Evolutionary conservation across 2,888 invertebrate species (phyloP).

Genomic region (Rapana venosa): DNA sequence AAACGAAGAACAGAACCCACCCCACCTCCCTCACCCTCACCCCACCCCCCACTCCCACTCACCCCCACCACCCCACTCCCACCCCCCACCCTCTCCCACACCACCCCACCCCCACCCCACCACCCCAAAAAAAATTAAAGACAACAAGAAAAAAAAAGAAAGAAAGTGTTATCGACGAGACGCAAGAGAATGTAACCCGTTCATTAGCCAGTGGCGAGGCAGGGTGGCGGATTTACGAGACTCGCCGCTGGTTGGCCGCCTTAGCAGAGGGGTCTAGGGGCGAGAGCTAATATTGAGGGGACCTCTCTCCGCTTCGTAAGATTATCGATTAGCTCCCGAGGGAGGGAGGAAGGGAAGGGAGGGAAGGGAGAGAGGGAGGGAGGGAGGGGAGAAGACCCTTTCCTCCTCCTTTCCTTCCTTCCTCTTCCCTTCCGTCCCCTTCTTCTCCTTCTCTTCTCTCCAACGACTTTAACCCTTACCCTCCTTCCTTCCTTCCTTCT

Average conservation of each 20-base stretch:
- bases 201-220: conserved; percentile 4
- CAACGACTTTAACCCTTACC: background rate
- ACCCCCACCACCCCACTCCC: too few relatives aligned
- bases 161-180: conserved; percentile 31
- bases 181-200: conserved; percentile 34
- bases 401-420: background rate
- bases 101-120: too few relatives aligned
- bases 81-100: too few relatives aligned
- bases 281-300: conserved; percentile 25
- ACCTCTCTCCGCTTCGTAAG: background rate
- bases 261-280: background rate
- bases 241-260: background rate
- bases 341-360: too few relatives aligned
- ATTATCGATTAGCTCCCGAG: conserved; percentile 6
- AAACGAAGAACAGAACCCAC: background rate
- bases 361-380: too few relatives aligned
- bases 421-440: background rate
- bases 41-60: too few relatives aligned
- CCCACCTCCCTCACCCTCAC: too few relatives aligned
- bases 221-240: conserved; percentile 19
- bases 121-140: too few relatives aligned
- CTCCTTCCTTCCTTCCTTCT: background rate
- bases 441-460: background rate
- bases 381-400: too few relatives aligned
- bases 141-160: background rate